These are phyloP conservation scores for Apomyelois bistriatella DNA, from an alignment of 2,888 invertebrate genomes.

Conservation along the genomic window DNA sequence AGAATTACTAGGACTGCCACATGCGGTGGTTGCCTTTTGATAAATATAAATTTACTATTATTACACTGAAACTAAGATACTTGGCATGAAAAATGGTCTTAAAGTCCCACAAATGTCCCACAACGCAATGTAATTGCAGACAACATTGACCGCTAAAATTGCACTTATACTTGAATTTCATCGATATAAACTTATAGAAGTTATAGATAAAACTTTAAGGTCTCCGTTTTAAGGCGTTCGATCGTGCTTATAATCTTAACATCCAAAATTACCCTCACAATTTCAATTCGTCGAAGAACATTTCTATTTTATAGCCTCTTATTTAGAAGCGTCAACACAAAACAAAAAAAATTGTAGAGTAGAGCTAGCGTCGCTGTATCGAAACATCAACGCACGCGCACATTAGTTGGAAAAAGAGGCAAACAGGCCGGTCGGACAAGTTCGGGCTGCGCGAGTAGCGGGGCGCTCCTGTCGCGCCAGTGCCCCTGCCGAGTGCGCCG, in stretches of 20 bases:
- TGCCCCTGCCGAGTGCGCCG: slow-evolving; percentile 58
- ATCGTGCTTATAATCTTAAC: slow-evolving; percentile 1
- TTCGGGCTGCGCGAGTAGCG: slow-evolving; percentile 49
- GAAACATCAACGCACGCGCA: slow-evolving; percentile 73
- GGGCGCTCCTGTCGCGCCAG: slow-evolving; percentile 60
- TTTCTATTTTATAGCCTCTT: slow-evolving; percentile 71
- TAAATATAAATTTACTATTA: slow-evolving; percentile 19
- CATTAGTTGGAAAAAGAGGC: slow-evolving; percentile 52
- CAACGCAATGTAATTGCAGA: not conserved
- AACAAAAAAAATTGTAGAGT: slow-evolving; percentile 58
- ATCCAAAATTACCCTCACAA: slow-evolving; percentile 23
- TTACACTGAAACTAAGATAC: slow-evolving; percentile 26
- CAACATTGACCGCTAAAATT: not conserved
- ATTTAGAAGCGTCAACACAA: slow-evolving; percentile 70
- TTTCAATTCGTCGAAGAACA: slow-evolving; percentile 47
- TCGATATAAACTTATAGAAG: not conserved
- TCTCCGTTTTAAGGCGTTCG: too few species aligned
- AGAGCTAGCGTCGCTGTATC: slow-evolving; percentile 59
- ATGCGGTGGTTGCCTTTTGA: slow-evolving; percentile 39
- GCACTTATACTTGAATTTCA: not conserved
- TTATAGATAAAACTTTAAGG: not conserved
- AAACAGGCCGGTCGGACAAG: slow-evolving; percentile 64
- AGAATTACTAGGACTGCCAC: slow-evolving; percentile 41
- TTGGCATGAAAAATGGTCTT: slow-evolving; percentile 2
- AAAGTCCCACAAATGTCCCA: not conserved